Percentiles rank a stretch among this genome's conserved stretches.
Conservation (phyloP, 2,888 invertebrate genomes). For the Ochlodes sylvanus region DNA sequence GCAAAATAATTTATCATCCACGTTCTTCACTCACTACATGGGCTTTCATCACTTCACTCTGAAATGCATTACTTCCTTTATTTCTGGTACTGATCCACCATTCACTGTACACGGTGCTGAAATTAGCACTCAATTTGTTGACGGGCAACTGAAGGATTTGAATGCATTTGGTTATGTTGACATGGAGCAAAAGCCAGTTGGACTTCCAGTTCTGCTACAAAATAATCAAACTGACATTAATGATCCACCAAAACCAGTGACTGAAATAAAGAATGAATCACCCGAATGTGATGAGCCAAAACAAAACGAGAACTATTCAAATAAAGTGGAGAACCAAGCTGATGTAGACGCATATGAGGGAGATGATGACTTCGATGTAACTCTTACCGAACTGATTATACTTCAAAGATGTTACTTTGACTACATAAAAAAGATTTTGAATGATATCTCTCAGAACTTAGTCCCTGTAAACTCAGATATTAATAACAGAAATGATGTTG, state of each 20-base stretch:
- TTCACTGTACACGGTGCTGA: slow-evolving; percentile 73
- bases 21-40: slow-evolving; percentile 77
- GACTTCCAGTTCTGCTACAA: slow-evolving; percentile 22
- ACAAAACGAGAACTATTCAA: slow-evolving; percentile 39
- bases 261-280: slow-evolving; percentile 56
- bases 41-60: slow-evolving; percentile 76
- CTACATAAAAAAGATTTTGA: slow-evolving; percentile 61
- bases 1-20: slow-evolving; percentile 55
- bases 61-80: slow-evolving; percentile 69
- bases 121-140: slow-evolving; percentile 67
- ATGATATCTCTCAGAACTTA: slow-evolving; percentile 57
- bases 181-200: slow-evolving; percentile 51
- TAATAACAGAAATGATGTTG: slow-evolving; percentile 57
- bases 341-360: slow-evolving; percentile 62
- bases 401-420: slow-evolving; percentile 74
- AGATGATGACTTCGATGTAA: slow-evolving; percentile 76
- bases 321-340: slow-evolving; percentile 42
- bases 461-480: slow-evolving; percentile 64
- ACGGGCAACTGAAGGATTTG: slow-evolving; percentile 62
- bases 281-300: slow-evolving; percentile 48
- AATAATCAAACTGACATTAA: slow-evolving; percentile 32
- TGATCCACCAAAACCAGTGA: slow-evolving; percentile 49
- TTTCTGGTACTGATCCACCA: slow-evolving; percentile 69
- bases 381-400: slow-evolving; percentile 72
- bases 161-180: slow-evolving; percentile 68